Evolutionary conservation across 2,113 vertebrate species (phyloP).

Genomic region (Phyllopteryx taeniolatus): DNA sequence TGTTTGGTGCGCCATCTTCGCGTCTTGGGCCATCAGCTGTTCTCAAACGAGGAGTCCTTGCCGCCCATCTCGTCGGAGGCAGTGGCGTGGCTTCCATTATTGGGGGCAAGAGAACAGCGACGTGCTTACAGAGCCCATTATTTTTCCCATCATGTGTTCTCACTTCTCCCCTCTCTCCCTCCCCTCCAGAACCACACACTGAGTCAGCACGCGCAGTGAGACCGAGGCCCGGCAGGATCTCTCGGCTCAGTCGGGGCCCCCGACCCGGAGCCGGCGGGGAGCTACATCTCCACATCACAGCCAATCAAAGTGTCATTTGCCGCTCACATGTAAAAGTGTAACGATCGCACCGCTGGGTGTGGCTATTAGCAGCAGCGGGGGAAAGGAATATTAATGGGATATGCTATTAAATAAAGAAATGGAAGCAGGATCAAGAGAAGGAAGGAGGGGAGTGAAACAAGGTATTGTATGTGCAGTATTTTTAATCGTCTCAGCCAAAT

Average conservation of each 20-base stretch:
- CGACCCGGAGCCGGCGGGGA: conserved; percentile 94
- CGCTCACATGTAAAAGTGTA: conserved; percentile 99
- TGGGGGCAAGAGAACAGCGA: conserved; percentile 74
- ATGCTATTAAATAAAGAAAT: conserved; percentile 90
- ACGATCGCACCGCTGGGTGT: conserved; percentile 99
- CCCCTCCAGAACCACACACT: conserved; percentile 99
- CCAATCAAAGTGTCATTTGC: conserved; percentile 99
- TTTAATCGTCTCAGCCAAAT: conserved; percentile 93
- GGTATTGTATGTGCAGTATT: conserved; percentile 99
- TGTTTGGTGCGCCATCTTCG: neutral
- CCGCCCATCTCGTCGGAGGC: conserved; percentile 46
- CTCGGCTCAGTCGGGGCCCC: conserved; percentile 93
- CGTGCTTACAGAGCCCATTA: conserved; percentile 88
- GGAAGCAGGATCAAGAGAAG: conserved; percentile 51
- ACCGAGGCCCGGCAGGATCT: conserved; percentile 89
- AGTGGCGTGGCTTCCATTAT: conserved; percentile 53
- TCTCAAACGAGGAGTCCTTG: conserved; percentile 26
- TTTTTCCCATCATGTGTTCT: conserved; percentile 94
- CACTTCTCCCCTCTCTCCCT: conserved; percentile 81
- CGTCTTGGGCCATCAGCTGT: neutral
- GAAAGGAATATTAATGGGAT: conserved; percentile 99
- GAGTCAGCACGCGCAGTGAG: conserved; percentile 99
- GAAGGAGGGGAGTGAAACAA: conserved; percentile 67
- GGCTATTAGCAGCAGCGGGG: conserved; percentile 99
- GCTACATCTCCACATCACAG: conserved; percentile 99